Percentiles rank a stretch among this genome's conserved stretches.
These are phyloP conservation scores for Isaurus tuberculatus DNA, from an alignment of 92 coral and sea anemone genomes.

Conservation along the genomic window DNA sequence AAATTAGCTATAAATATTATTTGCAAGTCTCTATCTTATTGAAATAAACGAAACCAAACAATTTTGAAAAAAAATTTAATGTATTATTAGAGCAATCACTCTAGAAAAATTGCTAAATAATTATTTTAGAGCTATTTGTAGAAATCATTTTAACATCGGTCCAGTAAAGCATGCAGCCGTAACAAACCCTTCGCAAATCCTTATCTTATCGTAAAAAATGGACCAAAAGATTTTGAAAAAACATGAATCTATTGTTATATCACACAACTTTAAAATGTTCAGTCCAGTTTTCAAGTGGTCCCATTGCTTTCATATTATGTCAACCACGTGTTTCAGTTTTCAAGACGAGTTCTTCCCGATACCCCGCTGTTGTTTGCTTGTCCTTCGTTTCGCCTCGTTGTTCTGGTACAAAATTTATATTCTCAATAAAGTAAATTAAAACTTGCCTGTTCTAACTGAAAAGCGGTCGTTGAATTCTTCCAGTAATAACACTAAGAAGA, in stretches of 20 bases:
- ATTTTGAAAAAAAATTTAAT: background rate
- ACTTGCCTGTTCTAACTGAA: slow-evolving; percentile 4
- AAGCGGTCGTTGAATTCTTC: background rate
- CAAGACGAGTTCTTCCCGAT: too few relatives aligned
- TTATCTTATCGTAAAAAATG: too few relatives aligned
- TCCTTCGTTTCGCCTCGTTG: background rate
- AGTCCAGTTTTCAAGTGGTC: background rate
- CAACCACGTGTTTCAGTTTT: background rate
- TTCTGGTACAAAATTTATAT: background rate
- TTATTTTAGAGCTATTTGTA: too few relatives aligned
- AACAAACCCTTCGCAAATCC: too few relatives aligned
- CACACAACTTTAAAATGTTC: background rate
- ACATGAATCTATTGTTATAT: too few relatives aligned
- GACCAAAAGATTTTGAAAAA: too few relatives aligned
- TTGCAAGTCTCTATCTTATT: background rate
- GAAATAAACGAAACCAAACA: background rate
- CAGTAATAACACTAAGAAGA: background rate
- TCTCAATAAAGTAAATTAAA: background rate
- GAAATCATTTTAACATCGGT: too few relatives aligned
- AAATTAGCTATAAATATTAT: background rate
- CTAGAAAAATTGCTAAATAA: too few relatives aligned
- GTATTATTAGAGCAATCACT: background rate
- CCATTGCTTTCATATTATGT: too few relatives aligned
- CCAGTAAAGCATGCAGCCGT: too few relatives aligned
- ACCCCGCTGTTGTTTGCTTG: background rate